Percentiles rank a stretch among this genome's conserved stretches.
Conservation (phyloP, 2,797 vertebrate species). For the Onychomys arenicola region DNA sequence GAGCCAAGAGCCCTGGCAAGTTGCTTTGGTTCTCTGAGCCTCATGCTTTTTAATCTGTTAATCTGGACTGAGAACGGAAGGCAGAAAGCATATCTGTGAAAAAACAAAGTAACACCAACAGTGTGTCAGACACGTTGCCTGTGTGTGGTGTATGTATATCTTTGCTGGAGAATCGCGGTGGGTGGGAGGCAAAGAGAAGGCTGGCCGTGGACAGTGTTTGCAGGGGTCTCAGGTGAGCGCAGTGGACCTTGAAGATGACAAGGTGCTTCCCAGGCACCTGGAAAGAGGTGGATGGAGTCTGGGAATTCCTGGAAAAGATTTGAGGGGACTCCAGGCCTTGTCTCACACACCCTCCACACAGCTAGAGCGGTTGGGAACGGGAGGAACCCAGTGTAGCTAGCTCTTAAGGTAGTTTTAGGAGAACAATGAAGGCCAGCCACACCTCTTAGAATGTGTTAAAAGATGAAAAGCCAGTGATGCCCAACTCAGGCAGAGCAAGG, state of each 20-base stretch:
- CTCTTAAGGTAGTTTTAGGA: background rate
- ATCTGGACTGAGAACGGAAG: background rate
- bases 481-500: background rate
- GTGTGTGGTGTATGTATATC: too few relatives aligned
- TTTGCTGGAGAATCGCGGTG: background rate
- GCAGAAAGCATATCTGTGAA: background rate
- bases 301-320: background rate
- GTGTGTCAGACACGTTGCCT: background rate
- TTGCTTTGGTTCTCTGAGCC: background rate
- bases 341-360: background rate
- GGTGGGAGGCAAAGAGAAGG: background rate
- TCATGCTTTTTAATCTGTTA: background rate
- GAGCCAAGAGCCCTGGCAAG: background rate
- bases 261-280: background rate
- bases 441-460: background rate
- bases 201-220: background rate
- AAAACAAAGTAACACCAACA: background rate
- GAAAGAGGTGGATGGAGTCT: too few relatives aligned
- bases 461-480: too few relatives aligned
- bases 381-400: background rate
- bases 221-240: background rate
- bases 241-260: rapidly evolving
- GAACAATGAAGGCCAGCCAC: background rate
- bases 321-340: background rate
- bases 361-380: background rate